These are phyloP conservation scores for Synanthedon andrenaeformis DNA, from an alignment of 2,888 invertebrate genomes.

Conservation along the genomic window DNA sequence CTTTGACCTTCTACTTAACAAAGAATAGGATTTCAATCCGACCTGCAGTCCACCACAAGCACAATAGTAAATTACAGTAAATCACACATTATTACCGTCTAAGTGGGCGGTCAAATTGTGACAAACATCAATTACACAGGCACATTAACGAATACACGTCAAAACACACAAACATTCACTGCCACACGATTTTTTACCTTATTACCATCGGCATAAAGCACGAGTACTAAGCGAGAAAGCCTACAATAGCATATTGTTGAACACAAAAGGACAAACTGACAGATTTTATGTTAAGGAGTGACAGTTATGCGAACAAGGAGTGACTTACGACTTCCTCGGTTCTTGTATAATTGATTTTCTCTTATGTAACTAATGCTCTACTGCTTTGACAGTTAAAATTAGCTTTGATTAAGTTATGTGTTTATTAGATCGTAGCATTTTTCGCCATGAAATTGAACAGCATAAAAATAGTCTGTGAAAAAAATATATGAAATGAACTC, in stretches of 20 bases:
- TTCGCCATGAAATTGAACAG: too few relatives aligned
- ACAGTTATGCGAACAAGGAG: constrained; percentile 24
- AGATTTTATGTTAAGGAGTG: constrained; percentile 11
- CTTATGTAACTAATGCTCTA: constrained; percentile 9
- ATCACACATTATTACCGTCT: not conserved
- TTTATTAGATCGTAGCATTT: too few relatives aligned
- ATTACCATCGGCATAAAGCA: not conserved
- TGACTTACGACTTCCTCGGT: constrained; percentile 28
- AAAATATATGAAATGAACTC: too few relatives aligned
- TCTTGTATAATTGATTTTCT: not conserved
- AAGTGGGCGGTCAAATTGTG: constrained; percentile 15
- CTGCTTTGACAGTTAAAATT: constrained; percentile 6
- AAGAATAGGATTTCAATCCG: too few relatives aligned
- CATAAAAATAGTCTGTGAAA: too few relatives aligned
- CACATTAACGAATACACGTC: constrained; percentile 4
- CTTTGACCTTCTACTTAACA: too few relatives aligned
- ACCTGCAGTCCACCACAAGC: too few relatives aligned
- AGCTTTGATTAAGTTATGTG: not conserved
- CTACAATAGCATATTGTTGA: constrained; percentile 3
- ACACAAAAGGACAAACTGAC: constrained; percentile 16
- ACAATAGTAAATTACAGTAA: too few relatives aligned
- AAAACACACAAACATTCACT: not conserved
- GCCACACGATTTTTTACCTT: not conserved
- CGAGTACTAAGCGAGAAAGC: not conserved
- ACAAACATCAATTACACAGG: constrained; percentile 17